Evolutionary conservation across 1,140 invertebrate genomes (phyloP), one percentile per base, ranked within the genome.

Genomic region (Lethrus apterus): DNA sequence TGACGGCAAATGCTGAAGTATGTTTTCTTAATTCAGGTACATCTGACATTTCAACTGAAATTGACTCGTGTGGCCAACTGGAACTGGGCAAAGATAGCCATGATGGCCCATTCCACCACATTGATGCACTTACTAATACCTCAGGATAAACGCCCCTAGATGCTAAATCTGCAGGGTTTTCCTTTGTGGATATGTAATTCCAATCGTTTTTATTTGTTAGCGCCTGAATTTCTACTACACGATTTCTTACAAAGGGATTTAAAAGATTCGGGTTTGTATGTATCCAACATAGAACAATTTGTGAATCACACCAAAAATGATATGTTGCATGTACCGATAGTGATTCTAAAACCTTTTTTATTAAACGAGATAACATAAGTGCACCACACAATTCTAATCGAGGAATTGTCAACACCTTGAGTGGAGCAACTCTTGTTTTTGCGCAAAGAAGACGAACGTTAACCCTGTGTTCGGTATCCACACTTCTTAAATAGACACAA

Each of bases 141-240:
- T n/a, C n/a, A n/a, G n/a, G n/a, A 7, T 26, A 11, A 7, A 44
- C 18, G 23, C 46, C 45, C 4, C 32, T 29, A 4, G 45, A 49
- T 19, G 41, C 11, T 10, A 56, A 20, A 42, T 65, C 64, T 0
- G 61, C 61, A 3, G 67, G 64, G 15, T 67, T 68, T 35, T 61
- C 45, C 29, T 34, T 30, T 7, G 61, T 54, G 1, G 44, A 24
- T n/a, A 66, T 54, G 15, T 68, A 51, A 7, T 46, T 13, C 64
- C 65, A 67, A 13, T 53, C 21, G 7, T 34, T 30, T 5, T 15
- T 10, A 4, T 44, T 4, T 0, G 57, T 50, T 4, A 52, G 18
- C 14, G 58, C 47, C 29, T 60, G 48, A 19, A 67, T 63, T 30
- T 44, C 40, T 0, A 50, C 19, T 2, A 62, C 52, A 19, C 56